phyloP scores from a whole-genome alignment of 2,888 invertebrate species.

The Heliothis peltigera region DNA sequence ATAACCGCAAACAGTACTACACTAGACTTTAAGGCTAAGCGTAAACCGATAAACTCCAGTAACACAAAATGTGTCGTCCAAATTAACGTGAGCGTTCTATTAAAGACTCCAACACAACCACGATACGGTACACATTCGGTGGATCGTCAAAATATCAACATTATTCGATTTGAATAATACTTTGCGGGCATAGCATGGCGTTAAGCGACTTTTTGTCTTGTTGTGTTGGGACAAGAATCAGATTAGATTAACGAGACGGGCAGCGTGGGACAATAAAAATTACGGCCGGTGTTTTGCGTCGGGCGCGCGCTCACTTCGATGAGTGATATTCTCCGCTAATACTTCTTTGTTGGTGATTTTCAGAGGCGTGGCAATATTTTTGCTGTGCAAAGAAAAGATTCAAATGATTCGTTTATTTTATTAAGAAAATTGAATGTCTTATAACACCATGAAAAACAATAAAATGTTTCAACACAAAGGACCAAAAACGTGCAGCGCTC shows the following conservation, averaged over 20 bases:
- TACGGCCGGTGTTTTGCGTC: conserved; percentile 82
- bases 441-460: neutral
- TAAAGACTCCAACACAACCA: conserved; percentile 80
- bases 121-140: conserved; percentile 83
- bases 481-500: conserved; percentile 5
- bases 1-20: conserved; percentile 67
- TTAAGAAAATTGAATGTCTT: neutral
- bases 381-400: conserved; percentile 17
- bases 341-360: conserved; percentile 81
- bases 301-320: conserved; percentile 81
- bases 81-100: conserved; percentile 76
- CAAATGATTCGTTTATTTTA: conserved; percentile 5
- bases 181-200: conserved; percentile 69
- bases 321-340: conserved; percentile 82
- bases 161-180: conserved; percentile 82
- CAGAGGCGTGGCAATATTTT: conserved; percentile 66
- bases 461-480: conserved; percentile 7
- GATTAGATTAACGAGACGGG: conserved; percentile 73
- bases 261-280: conserved; percentile 84
- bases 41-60: conserved; percentile 68
- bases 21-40: conserved; percentile 69
- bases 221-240: conserved; percentile 75
- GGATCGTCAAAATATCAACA: conserved; percentile 82
- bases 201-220: conserved; percentile 77
- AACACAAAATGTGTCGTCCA: conserved; percentile 79